phyloP scores from a whole-genome alignment of 1,140 invertebrate species.

The Tetraneura akinire region DNA sequence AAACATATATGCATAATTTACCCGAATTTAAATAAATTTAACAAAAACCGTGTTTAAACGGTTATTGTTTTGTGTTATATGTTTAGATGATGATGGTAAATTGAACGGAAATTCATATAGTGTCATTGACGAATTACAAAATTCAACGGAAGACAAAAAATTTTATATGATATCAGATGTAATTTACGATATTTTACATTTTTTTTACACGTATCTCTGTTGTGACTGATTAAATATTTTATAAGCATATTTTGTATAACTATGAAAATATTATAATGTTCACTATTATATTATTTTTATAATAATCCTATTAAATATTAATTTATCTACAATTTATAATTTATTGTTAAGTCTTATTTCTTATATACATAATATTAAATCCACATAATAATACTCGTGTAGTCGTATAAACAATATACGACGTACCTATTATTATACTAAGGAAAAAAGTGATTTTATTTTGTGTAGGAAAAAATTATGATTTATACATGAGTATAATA shows the following conservation, averaged over 20 bases:
- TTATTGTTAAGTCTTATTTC: not conserved
- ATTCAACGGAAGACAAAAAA: not conserved
- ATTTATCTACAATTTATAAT: not conserved
- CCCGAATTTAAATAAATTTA: too few relatives aligned
- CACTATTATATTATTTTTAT: not conserved
- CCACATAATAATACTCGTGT: too few relatives aligned
- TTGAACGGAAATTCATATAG: not conserved
- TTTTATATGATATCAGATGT: constrained; percentile 11
- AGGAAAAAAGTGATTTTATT: too few relatives aligned
- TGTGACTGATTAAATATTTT: not conserved
- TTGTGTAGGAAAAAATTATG: too few relatives aligned
- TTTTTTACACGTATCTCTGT: not conserved
- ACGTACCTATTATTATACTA: too few relatives aligned
- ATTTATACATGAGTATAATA: too few relatives aligned
- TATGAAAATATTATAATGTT: too few relatives aligned
- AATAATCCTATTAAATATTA: not conserved
- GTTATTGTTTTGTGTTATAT: not conserved
- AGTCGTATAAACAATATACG: too few relatives aligned
- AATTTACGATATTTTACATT: not conserved
- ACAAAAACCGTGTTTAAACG: too few relatives aligned
- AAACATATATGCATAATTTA: too few relatives aligned
- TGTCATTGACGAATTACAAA: not conserved
- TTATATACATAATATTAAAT: too few relatives aligned
- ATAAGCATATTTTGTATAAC: too few relatives aligned
- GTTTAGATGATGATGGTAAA: not conserved